A percentile compares a stretch with the other conserved stretches of the same genome.
These are phyloP conservation scores for Neodiprion lecontei DNA, from an alignment of 1,140 invertebrate species.

Conservation along the genomic window DNA sequence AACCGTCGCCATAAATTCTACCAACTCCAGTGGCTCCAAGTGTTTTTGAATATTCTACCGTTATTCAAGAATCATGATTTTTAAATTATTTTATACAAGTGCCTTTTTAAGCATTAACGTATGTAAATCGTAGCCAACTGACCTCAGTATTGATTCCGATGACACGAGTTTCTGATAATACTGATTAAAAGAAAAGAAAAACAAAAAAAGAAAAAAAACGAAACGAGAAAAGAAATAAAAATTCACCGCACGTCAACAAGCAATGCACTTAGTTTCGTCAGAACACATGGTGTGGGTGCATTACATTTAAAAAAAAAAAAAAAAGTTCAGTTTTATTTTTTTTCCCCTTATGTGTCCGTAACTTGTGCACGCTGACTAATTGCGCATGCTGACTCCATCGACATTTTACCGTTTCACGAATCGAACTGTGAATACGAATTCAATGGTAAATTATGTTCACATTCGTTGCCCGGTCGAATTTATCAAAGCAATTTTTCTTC, in stretches of 20 bases:
- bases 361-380: background rate
- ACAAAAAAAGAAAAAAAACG: conserved; percentile 4
- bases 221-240: background rate
- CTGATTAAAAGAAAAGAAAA: conserved; percentile 37
- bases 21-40: conserved; percentile 26
- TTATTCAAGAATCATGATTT: conserved; percentile 43
- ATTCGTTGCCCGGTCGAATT: too few relatives aligned
- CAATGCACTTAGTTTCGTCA: background rate
- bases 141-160: conserved; percentile 1
- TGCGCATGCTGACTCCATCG: conserved; percentile 1
- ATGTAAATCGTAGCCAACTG: conserved; percentile 9
- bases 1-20: conserved; percentile 30
- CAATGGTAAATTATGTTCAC: too few relatives aligned
- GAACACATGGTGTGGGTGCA: conserved; percentile 10
- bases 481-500: too few relatives aligned
- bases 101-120: conserved; percentile 48
- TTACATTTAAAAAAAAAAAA: background rate
- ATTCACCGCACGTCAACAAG: background rate
- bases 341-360: background rate
- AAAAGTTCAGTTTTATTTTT: too few relatives aligned
- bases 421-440: too few relatives aligned
- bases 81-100: conserved; percentile 59
- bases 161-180: background rate
- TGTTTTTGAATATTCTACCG: conserved; percentile 32
- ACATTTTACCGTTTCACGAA: background rate